Evolutionary conservation across 1,140 invertebrate genomes (phyloP).

Genomic region (Anastrepha obliqua): DNA sequence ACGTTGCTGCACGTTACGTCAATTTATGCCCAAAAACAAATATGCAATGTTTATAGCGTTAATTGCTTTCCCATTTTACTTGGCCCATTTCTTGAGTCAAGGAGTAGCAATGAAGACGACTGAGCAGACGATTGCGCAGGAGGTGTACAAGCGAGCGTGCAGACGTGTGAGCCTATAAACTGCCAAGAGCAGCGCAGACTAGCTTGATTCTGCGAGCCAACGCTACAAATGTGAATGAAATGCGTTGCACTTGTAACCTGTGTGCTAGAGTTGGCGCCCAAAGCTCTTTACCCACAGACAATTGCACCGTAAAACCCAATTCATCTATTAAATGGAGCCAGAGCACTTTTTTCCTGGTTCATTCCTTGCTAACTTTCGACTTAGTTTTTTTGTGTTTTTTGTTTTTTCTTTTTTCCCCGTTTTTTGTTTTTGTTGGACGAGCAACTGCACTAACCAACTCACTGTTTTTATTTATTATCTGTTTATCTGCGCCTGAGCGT

Average conservation of each 20-base stretch:
- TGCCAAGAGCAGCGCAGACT: not conserved
- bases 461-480: slow-evolving; percentile 33
- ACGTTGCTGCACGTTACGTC: slow-evolving; percentile 27
- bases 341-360: not conserved
- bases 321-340: not conserved
- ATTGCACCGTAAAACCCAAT: not conserved
- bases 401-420: not conserved
- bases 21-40: slow-evolving; percentile 31
- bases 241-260: not conserved
- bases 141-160: not conserved
- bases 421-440: too few species aligned
- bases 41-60: slow-evolving; percentile 40
- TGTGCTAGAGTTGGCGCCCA: slow-evolving; percentile 11
- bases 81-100: not conserved
- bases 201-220: not conserved
- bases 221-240: not conserved
- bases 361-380: not conserved
- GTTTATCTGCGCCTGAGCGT: slow-evolving; percentile 14
- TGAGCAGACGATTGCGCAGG: not conserved
- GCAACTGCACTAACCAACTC: not conserved
- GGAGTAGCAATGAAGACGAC: not conserved
- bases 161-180: not conserved
- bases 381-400: not conserved
- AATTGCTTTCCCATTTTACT: slow-evolving; percentile 35
- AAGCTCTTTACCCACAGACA: not conserved